Base-by-base conservation (phyloP, 1,140 invertebrate species). In the silkworm (Bombyx mori) region DNA sequence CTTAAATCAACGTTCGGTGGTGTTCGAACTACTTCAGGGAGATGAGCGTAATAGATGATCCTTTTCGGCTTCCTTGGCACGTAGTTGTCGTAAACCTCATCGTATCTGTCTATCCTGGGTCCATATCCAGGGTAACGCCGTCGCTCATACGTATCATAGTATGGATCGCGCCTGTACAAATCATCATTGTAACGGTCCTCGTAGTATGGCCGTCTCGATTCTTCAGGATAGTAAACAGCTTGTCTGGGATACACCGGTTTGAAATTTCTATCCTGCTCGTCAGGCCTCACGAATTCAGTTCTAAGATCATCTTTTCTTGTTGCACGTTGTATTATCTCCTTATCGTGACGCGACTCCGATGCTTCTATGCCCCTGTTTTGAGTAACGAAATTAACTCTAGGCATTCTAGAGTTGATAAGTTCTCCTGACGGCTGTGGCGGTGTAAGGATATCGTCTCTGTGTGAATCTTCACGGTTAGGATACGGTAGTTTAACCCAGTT, bases 401-500 rank as follows among this genome's bases (percentile, higher is more conserved):
- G 88, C 82, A 89, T 88, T 61, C 88, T 63, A 26, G 85, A 85
- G 62, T 84, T 88, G 43, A 85, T 80, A 5, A 88, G 71, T 42
- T 89, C 86, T 48, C 78, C 82, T 0, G 74, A 79, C 35, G 79
- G 82, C 69, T 80, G 79, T 6, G 78, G 82, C 10, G 79, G 86
- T 8, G 73, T 86, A 35, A 83, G 74, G 49, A 79, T 80, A 54
- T 78, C 76, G 56, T 74, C 76, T 69, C 69, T 75, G 48, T 60
- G 62, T 44, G 55, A 56, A 4, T 76, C 78, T 44, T 79, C 79
- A 8, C 60, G 77, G 50, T 66, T 69, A 10, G 85, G 79, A 50
- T 72, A 82, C 8, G 88, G 88, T 1, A 89, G 62, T 72, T 89
- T 89, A 22, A 89, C 77, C 88, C 88, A 89, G 62, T 88, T 88